Conservation (phyloP, 2,888 invertebrate genomes). For the Sphaerophoria rueppellii region DNA sequence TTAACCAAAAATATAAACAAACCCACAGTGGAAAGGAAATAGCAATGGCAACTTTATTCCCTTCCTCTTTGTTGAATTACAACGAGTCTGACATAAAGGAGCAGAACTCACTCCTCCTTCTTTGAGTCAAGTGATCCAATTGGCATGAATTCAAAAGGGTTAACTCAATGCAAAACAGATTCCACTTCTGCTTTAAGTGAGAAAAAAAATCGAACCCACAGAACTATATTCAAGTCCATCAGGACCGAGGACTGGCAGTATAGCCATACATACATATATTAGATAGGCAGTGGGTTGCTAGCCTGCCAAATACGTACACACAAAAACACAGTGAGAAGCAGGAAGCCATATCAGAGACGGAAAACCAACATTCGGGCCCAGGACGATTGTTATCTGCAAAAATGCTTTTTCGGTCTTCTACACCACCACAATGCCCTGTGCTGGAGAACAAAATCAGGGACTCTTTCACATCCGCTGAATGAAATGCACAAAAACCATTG, state of each 20-base stretch:
- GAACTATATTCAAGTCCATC: slow-evolving; percentile 8
- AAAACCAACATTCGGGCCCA: slow-evolving; percentile 68
- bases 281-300: slow-evolving; percentile 9
- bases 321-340: slow-evolving; percentile 52
- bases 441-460: slow-evolving; percentile 20
- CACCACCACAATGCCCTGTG: slow-evolving; percentile 2
- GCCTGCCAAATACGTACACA: too few relatives aligned
- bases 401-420: slow-evolving; percentile 64
- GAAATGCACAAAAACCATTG: slow-evolving; percentile 38
- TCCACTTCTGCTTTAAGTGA: slow-evolving; percentile 56
- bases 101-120: slow-evolving; percentile 31
- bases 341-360: slow-evolving; percentile 58
- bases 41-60: slow-evolving; percentile 42
- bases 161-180: slow-evolving; percentile 69
- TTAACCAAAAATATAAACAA: slow-evolving; percentile 19
- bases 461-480: slow-evolving; percentile 55
- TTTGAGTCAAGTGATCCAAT: slow-evolving; percentile 66
- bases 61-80: slow-evolving; percentile 38
- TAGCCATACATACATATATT: too few relatives aligned
- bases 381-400: slow-evolving; percentile 68
- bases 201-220: slow-evolving; percentile 35
- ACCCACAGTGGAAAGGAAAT: slow-evolving; percentile 32
- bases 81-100: slow-evolving; percentile 15
- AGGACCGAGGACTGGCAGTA: background rate
- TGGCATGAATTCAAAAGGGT: slow-evolving; percentile 71